phyloP scores from a whole-genome alignment of 2,113 vertebrate species.

The Cebidichthys violaceus region DNA sequence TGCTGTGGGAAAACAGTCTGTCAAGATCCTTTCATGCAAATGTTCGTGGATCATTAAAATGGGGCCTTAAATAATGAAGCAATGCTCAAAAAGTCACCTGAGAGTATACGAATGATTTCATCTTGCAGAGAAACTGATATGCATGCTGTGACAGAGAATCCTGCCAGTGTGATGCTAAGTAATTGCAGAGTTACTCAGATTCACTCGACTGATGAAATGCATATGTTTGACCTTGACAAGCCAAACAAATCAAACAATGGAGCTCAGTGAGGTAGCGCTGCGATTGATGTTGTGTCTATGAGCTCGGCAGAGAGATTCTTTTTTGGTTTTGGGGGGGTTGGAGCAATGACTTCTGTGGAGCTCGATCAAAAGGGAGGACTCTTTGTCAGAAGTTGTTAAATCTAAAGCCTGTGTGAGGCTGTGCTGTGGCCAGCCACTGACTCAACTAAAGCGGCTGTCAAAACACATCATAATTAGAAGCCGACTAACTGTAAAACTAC shows the following conservation, averaged over 20 bases:
- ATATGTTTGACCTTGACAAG: constrained; percentile 37
- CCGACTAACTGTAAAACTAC: constrained; percentile 39
- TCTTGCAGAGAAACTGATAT: constrained; percentile 48
- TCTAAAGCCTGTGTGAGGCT: constrained; percentile 36
- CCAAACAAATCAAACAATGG: constrained; percentile 21
- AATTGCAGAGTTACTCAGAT: constrained; percentile 18
- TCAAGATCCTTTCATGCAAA: background rate
- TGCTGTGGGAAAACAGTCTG: background rate
- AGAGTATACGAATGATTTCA: constrained; percentile 44
- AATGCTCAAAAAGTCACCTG: constrained; percentile 18
- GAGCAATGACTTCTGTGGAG: constrained; percentile 17
- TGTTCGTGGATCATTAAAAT: background rate
- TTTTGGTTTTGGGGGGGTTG: background rate
- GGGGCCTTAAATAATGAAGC: constrained; percentile 27
- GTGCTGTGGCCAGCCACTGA: constrained; percentile 38
- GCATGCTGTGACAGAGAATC: constrained; percentile 37
- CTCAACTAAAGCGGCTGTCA: constrained; percentile 52
- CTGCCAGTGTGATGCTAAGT: constrained; percentile 9
- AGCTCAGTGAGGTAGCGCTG: background rate
- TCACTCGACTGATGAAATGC: constrained; percentile 38
- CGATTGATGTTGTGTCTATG: background rate
- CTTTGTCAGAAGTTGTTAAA: constrained; percentile 63
- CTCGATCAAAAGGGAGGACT: constrained; percentile 30
- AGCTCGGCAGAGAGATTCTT: background rate
- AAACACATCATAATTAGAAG: constrained; percentile 58